phyloP scores from a whole-genome alignment of 2,797 vertebrate genomes.

The Gymnothorax javanicus region DNA sequence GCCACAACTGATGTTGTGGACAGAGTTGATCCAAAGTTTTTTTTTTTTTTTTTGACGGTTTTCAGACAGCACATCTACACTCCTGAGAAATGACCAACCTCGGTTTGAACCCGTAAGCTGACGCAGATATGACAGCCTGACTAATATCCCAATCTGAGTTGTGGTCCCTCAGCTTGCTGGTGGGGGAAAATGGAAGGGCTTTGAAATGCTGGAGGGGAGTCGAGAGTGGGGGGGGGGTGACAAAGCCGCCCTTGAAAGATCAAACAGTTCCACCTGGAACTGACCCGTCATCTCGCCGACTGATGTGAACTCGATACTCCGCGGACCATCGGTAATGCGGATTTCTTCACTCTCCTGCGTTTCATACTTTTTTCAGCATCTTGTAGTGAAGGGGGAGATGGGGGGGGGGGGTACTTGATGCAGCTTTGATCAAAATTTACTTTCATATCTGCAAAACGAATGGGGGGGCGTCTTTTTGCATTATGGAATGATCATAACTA shows the following conservation, averaged over 20 bases:
- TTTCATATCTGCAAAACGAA: conserved; percentile 38
- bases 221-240: neutral
- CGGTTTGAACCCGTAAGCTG: conserved; percentile 3
- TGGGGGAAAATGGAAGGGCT: neutral
- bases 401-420: neutral
- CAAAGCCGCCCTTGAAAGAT: conserved; percentile 24
- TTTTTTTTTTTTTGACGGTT: conserved; percentile 3
- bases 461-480: conserved; percentile 44
- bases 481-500: conserved; percentile 53
- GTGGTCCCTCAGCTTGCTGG: neutral
- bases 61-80: neutral
- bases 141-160: conserved; percentile 6
- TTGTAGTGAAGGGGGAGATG: neutral
- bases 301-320: neutral
- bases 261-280: neutral
- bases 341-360: neutral
- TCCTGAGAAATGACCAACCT: conserved; percentile 20
- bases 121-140: conserved; percentile 16
- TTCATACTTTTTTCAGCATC: neutral
- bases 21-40: neutral
- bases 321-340: neutral
- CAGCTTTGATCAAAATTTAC: conserved; percentile 45
- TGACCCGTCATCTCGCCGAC: conserved; percentile 6
- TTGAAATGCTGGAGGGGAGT: neutral
- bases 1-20: neutral